Evolutionary conservation across 1,140 invertebrate genomes (phyloP).

Genomic region (Pseudomyrmex cubaensis): DNA sequence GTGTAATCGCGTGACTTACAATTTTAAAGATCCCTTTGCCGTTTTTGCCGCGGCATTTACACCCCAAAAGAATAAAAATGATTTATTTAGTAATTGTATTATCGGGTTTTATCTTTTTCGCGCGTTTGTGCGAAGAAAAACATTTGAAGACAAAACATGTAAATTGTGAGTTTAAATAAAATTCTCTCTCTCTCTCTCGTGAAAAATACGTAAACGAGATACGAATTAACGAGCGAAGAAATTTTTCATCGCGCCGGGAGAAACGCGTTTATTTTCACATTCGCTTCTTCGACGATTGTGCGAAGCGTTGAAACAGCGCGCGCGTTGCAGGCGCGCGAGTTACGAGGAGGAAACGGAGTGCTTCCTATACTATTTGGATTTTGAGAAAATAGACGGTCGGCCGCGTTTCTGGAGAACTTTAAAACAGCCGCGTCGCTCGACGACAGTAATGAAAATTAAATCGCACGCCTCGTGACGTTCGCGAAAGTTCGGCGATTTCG

Average conservation of each 20-base stretch:
- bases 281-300: constrained; percentile 5
- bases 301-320: constrained; percentile 1
- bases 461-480: not conserved
- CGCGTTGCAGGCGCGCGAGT: not conserved
- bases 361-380: constrained; percentile 7
- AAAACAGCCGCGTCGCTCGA: constrained; percentile 4
- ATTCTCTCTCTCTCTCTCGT: not conserved
- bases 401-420: not conserved
- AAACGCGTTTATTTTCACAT: constrained; percentile 27
- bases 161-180: constrained; percentile 1
- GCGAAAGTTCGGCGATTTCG: constrained; percentile 1
- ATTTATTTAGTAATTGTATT: not conserved
- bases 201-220: constrained; percentile 18
- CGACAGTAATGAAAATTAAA: constrained; percentile 29
- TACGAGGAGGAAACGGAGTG: not conserved
- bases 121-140: not conserved
- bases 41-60: not conserved
- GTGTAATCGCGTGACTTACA: not conserved
- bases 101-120: not conserved
- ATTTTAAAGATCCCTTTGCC: not conserved
- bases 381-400: not conserved
- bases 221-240: constrained; percentile 23
- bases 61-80: not conserved
- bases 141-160: not conserved
- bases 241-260: constrained; percentile 10